Evolutionary conservation across 2,797 vertebrate genomes (phyloP).

Genomic region (Gallinago stenura): DNA sequence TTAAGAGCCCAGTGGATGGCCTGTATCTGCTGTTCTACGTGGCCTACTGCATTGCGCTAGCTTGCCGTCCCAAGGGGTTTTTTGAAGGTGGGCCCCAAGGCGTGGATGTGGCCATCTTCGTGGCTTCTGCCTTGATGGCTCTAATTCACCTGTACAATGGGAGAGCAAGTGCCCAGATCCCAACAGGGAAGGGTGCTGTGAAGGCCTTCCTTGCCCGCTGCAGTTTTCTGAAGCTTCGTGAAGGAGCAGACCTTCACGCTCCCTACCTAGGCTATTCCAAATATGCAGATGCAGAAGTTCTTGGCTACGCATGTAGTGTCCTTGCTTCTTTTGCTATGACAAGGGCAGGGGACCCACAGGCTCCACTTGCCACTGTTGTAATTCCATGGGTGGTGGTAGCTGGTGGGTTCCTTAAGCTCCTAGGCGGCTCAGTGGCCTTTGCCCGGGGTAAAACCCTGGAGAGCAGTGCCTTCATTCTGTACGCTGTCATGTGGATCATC

Average conservation of each 20-base stretch:
- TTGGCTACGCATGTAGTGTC: slow-evolving; percentile 84
- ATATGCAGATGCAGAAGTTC: slow-evolving; percentile 86
- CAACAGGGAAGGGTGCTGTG: slow-evolving; percentile 75
- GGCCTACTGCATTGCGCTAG: slow-evolving; percentile 84
- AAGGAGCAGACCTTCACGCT: slow-evolving; percentile 74
- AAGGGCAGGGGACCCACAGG: slow-evolving; percentile 50
- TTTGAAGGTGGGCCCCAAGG: slow-evolving; percentile 85
- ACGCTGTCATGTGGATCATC: slow-evolving; percentile 87
- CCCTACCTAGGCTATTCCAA: slow-evolving; percentile 89
- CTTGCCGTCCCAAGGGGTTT: slow-evolving; percentile 81
- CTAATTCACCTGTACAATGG: slow-evolving; percentile 82
- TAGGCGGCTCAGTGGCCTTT: slow-evolving; percentile 85
- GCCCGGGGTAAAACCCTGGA: slow-evolving; percentile 91
- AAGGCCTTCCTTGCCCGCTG: slow-evolving; percentile 72
- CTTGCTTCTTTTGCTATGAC: slow-evolving; percentile 87
- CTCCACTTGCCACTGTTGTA: slow-evolving; percentile 78
- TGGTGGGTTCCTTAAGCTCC: slow-evolving; percentile 84
- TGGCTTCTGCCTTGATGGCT: slow-evolving; percentile 78
- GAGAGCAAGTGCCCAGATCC: slow-evolving; percentile 68
- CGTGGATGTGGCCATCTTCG: slow-evolving; percentile 84
- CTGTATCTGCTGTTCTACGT: slow-evolving; percentile 85
- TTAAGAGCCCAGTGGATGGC: slow-evolving; percentile 81
- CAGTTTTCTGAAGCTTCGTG: slow-evolving; percentile 75
- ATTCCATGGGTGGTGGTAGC: slow-evolving; percentile 88
- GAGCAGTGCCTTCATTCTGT: slow-evolving; percentile 87